A percentile compares a stretch with the other conserved stretches of the same genome.
Evolutionary conservation across 2,113 vertebrate species (phyloP).

Genomic region (Oriolus oriolus): DNA sequence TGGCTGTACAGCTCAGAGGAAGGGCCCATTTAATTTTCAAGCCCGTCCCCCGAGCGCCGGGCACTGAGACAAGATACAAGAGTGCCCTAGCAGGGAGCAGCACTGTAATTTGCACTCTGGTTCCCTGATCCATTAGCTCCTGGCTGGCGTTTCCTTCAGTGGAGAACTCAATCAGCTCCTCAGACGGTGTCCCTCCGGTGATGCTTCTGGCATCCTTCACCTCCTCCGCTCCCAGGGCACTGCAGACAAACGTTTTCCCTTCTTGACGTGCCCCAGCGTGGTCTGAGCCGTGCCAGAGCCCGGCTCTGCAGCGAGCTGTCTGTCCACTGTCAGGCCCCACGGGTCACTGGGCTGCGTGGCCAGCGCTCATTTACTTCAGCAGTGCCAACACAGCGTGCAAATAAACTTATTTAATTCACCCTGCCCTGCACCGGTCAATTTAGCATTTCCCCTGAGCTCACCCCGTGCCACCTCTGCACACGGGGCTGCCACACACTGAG

Average conservation of each 20-base stretch:
- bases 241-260: not conserved
- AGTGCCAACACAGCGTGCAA: not conserved
- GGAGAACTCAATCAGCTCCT: not conserved
- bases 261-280: accelerated
- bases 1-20: not conserved
- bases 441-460: not conserved
- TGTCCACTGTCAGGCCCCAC: accelerated
- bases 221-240: not conserved
- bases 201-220: not conserved
- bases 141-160: not conserved
- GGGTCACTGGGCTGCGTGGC: not conserved
- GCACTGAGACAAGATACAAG: not conserved
- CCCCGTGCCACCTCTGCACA: not conserved
- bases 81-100: not conserved
- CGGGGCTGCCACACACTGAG: accelerated
- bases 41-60: not conserved
- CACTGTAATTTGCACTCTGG: slow-evolving; percentile 1
- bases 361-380: not conserved
- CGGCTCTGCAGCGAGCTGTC: not conserved
- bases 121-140: not conserved
- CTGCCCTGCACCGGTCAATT: not conserved
- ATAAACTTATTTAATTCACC: not conserved
- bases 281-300: not conserved
- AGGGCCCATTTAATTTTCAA: slow-evolving; percentile 14
- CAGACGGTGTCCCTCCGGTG: not conserved